Conservation (phyloP, 2,797 vertebrate species). For the Anguilla anguilla region DNA sequence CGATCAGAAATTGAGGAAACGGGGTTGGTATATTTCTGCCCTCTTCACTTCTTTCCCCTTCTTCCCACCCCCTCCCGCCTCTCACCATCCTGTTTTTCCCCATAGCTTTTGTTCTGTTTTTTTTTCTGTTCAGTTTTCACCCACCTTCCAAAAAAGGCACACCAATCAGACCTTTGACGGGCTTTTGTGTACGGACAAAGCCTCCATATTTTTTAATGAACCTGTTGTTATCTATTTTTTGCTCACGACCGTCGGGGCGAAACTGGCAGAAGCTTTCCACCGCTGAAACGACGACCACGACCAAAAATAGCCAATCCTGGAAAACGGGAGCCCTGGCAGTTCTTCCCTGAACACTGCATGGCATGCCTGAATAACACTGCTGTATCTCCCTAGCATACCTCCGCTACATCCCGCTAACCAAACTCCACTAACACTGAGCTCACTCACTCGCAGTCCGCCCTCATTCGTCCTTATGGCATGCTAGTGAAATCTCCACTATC, state of each 20-base stretch:
- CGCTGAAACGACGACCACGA: conserved; percentile 64
- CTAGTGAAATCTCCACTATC: conserved; percentile 53
- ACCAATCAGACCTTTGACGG: conserved; percentile 61
- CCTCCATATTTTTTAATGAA: conserved; percentile 63
- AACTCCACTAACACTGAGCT: conserved; percentile 65
- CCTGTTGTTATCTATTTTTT: conserved; percentile 56
- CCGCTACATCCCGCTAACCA: conserved; percentile 49
- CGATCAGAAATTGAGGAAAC: conserved; percentile 84
- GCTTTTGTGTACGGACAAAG: conserved; percentile 59
- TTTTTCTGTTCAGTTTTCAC: conserved; percentile 59
- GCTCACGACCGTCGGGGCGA: conserved; percentile 76
- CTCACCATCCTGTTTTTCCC: conserved; percentile 64
- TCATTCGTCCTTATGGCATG: conserved; percentile 73
- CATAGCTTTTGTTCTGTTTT: conserved; percentile 59
- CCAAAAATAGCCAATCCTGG: neutral
- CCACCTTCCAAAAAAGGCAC: conserved; percentile 57
- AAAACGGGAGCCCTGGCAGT: conserved; percentile 84
- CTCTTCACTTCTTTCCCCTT: conserved; percentile 71
- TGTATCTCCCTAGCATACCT: conserved; percentile 48
- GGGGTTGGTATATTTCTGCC: conserved; percentile 80
- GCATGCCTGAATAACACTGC: conserved; percentile 80
- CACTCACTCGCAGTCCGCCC: conserved; percentile 43
- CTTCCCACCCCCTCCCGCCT: conserved; percentile 43
- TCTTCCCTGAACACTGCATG: conserved; percentile 89
- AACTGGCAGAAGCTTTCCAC: conserved; percentile 84